Percentiles rank a stretch among this genome's conserved stretches.
Conservation (phyloP, 2,113 vertebrate species). For the Cairina moschata region DNA sequence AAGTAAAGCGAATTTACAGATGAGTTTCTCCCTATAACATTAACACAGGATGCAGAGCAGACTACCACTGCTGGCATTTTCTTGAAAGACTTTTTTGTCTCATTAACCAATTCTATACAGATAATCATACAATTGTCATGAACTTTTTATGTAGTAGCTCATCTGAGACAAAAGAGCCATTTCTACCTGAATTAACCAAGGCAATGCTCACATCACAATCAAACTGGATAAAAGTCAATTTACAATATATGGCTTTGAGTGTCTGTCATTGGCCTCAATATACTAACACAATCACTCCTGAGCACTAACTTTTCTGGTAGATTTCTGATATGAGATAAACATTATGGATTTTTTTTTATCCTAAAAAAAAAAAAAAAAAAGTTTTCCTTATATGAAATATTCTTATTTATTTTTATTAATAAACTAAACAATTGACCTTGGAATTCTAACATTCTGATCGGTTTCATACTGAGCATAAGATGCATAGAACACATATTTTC, state of each 20-base stretch:
- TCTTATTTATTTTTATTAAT: neutral
- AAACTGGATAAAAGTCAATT: neutral
- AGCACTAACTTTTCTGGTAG: neutral
- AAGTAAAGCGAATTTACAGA: neutral
- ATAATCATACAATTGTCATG: neutral
- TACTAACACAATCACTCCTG: neutral
- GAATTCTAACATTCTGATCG: neutral
- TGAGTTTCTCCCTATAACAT: neutral
- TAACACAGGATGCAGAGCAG: neutral
- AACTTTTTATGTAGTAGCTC: neutral
- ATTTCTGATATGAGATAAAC: neutral
- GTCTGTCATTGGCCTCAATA: neutral
- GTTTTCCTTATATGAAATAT: neutral
- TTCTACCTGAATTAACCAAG: neutral
- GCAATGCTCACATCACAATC: neutral
- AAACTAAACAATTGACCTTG: neutral
- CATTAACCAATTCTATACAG: neutral
- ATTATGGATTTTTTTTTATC: neutral
- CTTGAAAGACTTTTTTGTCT: neutral
- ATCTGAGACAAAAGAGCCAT: neutral
- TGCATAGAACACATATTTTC: neutral
- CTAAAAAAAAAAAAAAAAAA: neutral
- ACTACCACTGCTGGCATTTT: neutral
- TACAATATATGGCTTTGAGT: neutral
- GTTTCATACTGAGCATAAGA: neutral